A percentile compares a stretch with the other conserved stretches of the same genome.
Conservation (phyloP, 2,113 vertebrate species). For the Lota lota region DNA sequence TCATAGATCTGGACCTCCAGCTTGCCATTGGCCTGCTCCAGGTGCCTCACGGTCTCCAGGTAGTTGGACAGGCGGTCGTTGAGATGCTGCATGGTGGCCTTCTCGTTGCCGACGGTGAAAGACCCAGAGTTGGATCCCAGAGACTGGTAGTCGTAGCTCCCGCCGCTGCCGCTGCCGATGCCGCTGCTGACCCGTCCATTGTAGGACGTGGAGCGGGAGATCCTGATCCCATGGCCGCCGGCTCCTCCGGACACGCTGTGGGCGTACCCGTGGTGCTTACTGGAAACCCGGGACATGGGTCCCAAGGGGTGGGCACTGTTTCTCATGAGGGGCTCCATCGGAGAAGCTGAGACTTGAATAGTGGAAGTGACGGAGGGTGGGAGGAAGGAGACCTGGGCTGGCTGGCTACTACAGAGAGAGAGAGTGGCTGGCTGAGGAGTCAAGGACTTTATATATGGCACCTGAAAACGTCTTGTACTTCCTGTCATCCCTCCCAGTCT, state of each 20-base stretch:
- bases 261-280: conserved; percentile 13
- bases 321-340: conserved; percentile 42
- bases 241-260: conserved; percentile 65
- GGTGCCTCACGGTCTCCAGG: conserved; percentile 69
- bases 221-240: conserved; percentile 57
- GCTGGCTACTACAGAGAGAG: background rate
- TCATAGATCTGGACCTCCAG: conserved; percentile 72
- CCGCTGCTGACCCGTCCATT: conserved; percentile 27
- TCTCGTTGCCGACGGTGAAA: conserved; percentile 62
- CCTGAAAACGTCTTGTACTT: background rate
- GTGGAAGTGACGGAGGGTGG: conserved; percentile 23
- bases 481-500: background rate
- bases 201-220: conserved; percentile 49
- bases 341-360: conserved; percentile 8
- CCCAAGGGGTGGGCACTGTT: background rate
- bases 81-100: conserved; percentile 68
- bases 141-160: conserved; percentile 24
- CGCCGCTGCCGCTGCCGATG: background rate
- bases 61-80: conserved; percentile 74
- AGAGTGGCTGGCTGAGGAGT: background rate
- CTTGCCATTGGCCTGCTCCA: conserved; percentile 69
- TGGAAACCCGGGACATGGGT: background rate
- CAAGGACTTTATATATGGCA: background rate
- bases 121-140: background rate
- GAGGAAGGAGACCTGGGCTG: conserved; percentile 26